Conservation (phyloP, 2,113 vertebrate species). For the Atractosteus spatula region DNA sequence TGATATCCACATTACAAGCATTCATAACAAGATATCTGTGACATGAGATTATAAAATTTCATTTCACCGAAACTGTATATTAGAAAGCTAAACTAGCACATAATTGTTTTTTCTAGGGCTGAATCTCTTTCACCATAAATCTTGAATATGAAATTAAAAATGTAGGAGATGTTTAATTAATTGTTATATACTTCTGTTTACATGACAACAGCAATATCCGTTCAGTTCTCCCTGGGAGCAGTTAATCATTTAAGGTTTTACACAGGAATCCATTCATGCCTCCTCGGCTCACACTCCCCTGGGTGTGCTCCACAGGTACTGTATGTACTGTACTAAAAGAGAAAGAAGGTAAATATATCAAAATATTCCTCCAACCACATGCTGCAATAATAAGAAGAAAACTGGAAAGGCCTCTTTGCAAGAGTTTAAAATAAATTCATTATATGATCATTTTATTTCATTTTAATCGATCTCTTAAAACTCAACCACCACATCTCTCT, state of each 20-base stretch:
- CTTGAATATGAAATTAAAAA: slow-evolving; percentile 1
- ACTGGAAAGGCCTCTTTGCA: too few relatives aligned
- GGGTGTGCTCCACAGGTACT: too few relatives aligned
- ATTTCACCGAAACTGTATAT: background rate
- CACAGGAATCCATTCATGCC: background rate
- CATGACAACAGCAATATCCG: background rate
- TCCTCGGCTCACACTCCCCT: too few relatives aligned
- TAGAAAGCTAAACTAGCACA: background rate
- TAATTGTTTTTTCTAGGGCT: background rate
- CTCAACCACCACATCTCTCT: too few relatives aligned
- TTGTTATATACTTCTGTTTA: slow-evolving; percentile 6
- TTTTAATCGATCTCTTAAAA: too few relatives aligned
- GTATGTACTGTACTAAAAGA: too few relatives aligned
- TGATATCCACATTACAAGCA: background rate
- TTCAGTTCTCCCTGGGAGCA: slow-evolving; percentile 1
- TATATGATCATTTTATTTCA: too few relatives aligned
- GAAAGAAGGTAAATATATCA: background rate
- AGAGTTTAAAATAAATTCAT: too few relatives aligned
- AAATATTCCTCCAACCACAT: background rate
- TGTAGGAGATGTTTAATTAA: slow-evolving; percentile 11
- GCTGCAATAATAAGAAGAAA: too few relatives aligned
- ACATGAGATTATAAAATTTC: background rate
- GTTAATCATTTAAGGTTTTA: slow-evolving; percentile 11
- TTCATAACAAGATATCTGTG: background rate
- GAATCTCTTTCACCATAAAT: background rate